Conservation (phyloP, 2,797 vertebrate genomes). For the Leptodactylus fallax region DNA sequence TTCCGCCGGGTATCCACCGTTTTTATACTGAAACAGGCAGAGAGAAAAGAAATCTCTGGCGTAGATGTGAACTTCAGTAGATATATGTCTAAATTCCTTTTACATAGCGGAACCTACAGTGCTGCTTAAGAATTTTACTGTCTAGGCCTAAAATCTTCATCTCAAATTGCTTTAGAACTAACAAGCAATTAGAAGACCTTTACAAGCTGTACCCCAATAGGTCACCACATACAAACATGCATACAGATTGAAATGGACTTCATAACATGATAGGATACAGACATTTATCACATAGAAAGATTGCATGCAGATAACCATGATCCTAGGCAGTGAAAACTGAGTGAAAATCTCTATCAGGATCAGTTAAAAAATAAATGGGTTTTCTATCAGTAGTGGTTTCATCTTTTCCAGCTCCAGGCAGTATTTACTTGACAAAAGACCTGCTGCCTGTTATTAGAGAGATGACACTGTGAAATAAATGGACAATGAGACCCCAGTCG, state of each 20-base stretch:
- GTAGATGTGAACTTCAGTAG: no score
- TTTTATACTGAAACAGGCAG: no score
- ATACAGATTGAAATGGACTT: neutral
- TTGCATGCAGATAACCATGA: neutral
- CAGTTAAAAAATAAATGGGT: neutral
- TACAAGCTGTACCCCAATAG: neutral
- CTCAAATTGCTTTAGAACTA: neutral
- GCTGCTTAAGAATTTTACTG: no score
- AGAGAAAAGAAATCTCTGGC: no score
- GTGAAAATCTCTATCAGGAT: neutral
- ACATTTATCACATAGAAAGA: neutral
- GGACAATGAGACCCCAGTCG: neutral
- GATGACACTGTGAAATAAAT: neutral
- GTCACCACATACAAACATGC: neutral
- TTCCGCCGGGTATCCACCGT: no score
- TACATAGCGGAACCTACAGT: no score
- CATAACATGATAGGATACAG: no score
- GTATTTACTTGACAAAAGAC: conserved; percentile 6
- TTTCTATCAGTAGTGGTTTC: neutral
- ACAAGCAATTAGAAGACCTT: neutral
- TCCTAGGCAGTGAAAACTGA: neutral
- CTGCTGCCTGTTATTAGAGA: conserved; percentile 3
- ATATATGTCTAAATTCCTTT: no score
- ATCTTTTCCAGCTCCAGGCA: conserved; percentile 1
- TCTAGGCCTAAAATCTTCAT: no score